phyloP scores from a whole-genome alignment of 2,888 invertebrate species.

The Macaria liturata region DNA sequence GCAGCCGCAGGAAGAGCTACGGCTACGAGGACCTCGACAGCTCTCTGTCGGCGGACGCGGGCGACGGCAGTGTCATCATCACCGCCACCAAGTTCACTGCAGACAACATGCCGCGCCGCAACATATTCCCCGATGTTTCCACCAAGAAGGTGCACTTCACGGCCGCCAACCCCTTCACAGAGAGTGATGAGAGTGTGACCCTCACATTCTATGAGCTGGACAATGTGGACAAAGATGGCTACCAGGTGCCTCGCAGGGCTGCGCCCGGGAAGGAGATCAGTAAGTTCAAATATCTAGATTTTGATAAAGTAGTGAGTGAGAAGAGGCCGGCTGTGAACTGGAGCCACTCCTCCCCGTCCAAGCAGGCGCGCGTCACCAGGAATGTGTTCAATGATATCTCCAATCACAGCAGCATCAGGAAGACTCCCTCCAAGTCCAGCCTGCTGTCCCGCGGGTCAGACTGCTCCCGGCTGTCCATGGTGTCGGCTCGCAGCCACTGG shows the following conservation, averaged over 20 bases:
- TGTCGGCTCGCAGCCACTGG: conserved; percentile 60
- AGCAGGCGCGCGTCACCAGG: conserved; percentile 62
- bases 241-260: conserved; percentile 49
- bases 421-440: conserved; percentile 72
- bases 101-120: conserved; percentile 72
- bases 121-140: conserved; percentile 65
- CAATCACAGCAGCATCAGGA: conserved; percentile 57
- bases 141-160: conserved; percentile 77
- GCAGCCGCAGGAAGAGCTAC: conserved; percentile 60
- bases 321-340: conserved; percentile 63
- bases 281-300: conserved; percentile 75
- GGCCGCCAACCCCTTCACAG: conserved; percentile 70
- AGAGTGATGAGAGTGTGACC: conserved; percentile 78
- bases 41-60: conserved; percentile 82
- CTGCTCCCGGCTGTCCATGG: conserved; percentile 57
- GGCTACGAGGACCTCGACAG: conserved; percentile 83
- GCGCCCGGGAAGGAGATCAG: conserved; percentile 57
- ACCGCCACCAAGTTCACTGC: conserved; percentile 78
- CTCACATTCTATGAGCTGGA: conserved; percentile 77
- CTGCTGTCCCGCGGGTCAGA: conserved; percentile 63
- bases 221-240: conserved; percentile 52
- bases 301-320: conserved; percentile 63
- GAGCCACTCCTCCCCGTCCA: conserved; percentile 70
- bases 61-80: conserved; percentile 79
- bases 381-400: conserved; percentile 63